phyloP scores from a whole-genome alignment of 2,113 vertebrate species.

The Clupea harengus region DNA sequence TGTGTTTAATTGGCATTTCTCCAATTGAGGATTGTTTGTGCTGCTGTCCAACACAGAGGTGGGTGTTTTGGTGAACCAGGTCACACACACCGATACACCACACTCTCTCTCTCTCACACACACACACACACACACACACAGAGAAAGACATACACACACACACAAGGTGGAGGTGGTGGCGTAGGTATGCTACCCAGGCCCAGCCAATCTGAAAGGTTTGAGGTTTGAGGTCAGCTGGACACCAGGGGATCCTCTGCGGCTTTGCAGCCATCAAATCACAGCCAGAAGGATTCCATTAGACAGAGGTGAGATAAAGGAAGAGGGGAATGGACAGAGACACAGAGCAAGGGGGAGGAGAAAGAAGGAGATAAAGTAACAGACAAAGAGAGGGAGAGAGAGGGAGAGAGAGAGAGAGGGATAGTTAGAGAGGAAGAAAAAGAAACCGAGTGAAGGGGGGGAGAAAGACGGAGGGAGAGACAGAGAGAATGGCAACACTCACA shows the following conservation, averaged over 20 bases:
- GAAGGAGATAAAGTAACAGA: not conserved
- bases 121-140: not conserved
- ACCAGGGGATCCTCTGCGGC: constrained; percentile 8
- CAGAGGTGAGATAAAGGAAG: constrained; percentile 11
- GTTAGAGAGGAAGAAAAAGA: constrained; percentile 40
- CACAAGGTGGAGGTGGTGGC: not conserved
- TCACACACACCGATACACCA: not conserved
- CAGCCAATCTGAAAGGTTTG: not conserved
- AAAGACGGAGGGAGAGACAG: constrained; percentile 29
- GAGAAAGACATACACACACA: not conserved
- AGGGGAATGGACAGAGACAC: not conserved
- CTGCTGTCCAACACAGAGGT: not conserved
- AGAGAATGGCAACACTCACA: constrained; percentile 9
- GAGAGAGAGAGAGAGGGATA: constrained; percentile 43
- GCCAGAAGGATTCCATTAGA: constrained; percentile 1
- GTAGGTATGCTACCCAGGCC: not conserved
- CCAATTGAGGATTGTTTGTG: not conserved
- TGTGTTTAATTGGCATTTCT: constrained; percentile 3
- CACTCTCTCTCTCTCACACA: no score
- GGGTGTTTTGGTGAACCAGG: not conserved
- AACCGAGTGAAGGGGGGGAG: not conserved
- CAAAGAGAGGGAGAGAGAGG: not conserved
- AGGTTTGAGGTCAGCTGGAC: not conserved
- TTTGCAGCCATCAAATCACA: constrained; percentile 13
- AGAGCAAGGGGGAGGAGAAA: not conserved